Evolutionary conservation across 2,113 vertebrate species (phyloP).

Genomic region (Hippocampus zosterae): DNA sequence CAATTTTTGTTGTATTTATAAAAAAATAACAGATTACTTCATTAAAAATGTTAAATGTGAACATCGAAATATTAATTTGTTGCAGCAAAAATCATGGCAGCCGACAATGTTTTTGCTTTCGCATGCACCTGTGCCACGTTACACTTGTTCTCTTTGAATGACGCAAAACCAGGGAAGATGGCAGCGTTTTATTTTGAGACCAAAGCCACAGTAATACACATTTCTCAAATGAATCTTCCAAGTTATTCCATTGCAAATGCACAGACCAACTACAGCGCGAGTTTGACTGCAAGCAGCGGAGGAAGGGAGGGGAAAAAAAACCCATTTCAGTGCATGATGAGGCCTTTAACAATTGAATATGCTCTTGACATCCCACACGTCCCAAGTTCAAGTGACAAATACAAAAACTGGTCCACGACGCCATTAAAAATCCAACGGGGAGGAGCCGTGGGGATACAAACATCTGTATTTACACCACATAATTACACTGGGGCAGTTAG

Average conservation of each 20-base stretch:
- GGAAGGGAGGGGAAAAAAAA: background rate
- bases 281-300: background rate
- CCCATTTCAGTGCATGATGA: background rate
- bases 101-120: no score
- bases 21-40: no score
- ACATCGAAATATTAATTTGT: no score
- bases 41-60: no score
- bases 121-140: background rate
- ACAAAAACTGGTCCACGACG: constrained; percentile 22
- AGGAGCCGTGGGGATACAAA: background rate
- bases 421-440: background rate
- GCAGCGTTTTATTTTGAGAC: constrained; percentile 66
- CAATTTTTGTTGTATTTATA: no score
- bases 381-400: constrained; percentile 32
- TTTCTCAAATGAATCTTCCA: background rate
- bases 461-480: constrained; percentile 47
- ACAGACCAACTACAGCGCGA: background rate
- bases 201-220: constrained; percentile 40
- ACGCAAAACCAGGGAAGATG: background rate
- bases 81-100: no score
- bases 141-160: background rate
- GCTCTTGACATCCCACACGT: constrained; percentile 19
- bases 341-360: background rate
- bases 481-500: constrained; percentile 45
- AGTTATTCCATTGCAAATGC: background rate